These are phyloP conservation scores for Hystrix brachyura DNA, from an alignment of 2,113 vertebrate genomes.

Conservation along the genomic window DNA sequence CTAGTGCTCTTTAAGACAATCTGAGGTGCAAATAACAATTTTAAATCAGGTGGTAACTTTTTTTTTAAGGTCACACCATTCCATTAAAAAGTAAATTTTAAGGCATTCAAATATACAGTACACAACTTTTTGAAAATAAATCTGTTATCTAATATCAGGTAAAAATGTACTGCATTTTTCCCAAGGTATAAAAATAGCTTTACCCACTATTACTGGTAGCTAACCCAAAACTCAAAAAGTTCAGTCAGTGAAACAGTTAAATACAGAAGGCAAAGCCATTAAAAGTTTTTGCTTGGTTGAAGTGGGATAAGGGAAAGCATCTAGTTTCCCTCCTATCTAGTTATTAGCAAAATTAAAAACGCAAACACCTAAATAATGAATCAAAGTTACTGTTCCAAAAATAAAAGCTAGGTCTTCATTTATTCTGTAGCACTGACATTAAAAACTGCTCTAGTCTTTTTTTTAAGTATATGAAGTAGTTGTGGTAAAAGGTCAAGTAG, in stretches of 20 bases:
- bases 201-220: neutral
- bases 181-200: constrained; percentile 42
- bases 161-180: constrained; percentile 26
- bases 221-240: constrained; percentile 30
- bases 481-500: constrained; percentile 90
- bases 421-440: constrained; percentile 70
- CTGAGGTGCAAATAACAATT: constrained; percentile 10
- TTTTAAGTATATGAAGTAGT: constrained; percentile 81
- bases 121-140: neutral
- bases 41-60: neutral
- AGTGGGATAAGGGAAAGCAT: neutral
- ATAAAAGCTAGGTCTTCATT: constrained; percentile 57
- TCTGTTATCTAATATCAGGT: neutral
- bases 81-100: constrained; percentile 48
- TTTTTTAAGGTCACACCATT: constrained; percentile 23
- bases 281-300: constrained; percentile 55
- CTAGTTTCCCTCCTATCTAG: constrained; percentile 38
- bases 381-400: constrained; percentile 37
- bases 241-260: neutral
- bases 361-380: constrained; percentile 38
- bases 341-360: constrained; percentile 55
- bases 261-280: constrained; percentile 39
- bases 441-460: constrained; percentile 72
- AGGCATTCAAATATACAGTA: neutral
- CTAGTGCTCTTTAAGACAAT: constrained; percentile 34